Base-by-base conservation (phyloP, 1,140 invertebrate genomes). In the Achatina immaculata region DNA sequence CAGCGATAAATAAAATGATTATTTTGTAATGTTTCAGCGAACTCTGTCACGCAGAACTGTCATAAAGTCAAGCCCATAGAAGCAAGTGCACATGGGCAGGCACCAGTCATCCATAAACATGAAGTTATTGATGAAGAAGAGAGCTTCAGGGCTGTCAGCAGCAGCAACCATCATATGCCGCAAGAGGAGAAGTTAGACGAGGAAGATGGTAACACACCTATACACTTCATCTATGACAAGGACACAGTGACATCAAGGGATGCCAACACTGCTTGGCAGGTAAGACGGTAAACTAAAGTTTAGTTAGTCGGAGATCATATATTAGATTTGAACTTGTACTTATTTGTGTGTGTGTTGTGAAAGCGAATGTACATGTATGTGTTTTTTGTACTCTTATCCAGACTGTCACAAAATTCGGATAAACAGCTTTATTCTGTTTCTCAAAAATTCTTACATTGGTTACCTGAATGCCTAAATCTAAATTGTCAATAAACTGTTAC, bases 221-320 rank as follows among this genome's bases (percentile, higher is more conserved):
- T 74, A 14, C 72, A 74, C 28, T 74, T 74, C 45, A 28, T 74
- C 6, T 74, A 74, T 36, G 72, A 74, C 28, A 74, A 74, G 45
- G 42, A 74, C 14, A 28, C 21, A 24, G 34, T 48, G 42, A n/a
- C 45, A 74, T 24, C 72, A 21, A 6, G 72, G 19, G 72, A 74
- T 51, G 40, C 72, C 36, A 74, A 43, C 21, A 74, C 45, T 48
- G 72, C 72, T 51, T 74, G 72, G 72, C 72, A 74, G 72, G 72
- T 74, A 51, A 36, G n/a, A n/a, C n/a, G 14, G 14, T 14, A 16
- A n/a, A n/a, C n/a, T n/a, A n/a, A n/a, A n/a, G n/a, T n/a, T 14
- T 16, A 55, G n/a, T 55, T 55, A 16, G 14, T 14, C 51, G n/a
- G 51, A 55, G 14, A 16, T 55, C 51, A 55, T 16, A 16, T 16